Conservation (phyloP, 2,888 invertebrate genomes). For the Netelia inedita region DNA sequence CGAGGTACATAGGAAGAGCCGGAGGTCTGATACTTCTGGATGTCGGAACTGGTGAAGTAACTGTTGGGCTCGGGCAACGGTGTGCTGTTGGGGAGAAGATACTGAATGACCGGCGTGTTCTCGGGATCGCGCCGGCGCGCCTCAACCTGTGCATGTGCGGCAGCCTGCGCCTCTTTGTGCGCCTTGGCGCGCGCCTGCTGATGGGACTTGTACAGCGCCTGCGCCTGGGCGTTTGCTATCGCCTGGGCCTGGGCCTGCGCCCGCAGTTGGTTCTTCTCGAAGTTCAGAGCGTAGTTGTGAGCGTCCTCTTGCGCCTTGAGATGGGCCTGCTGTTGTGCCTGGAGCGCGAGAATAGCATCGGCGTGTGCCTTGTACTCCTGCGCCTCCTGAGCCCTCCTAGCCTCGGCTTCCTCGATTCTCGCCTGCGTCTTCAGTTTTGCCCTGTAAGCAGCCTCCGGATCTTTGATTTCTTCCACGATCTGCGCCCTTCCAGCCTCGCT, state of each 20-base stretch:
- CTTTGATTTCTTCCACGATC: conserved; percentile 78
- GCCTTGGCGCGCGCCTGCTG: conserved; percentile 80
- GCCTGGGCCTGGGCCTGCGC: conserved; percentile 83
- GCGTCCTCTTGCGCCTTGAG: conserved; percentile 82
- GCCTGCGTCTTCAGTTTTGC: conserved; percentile 81
- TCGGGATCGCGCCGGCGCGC: conserved; percentile 79
- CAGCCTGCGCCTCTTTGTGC: conserved; percentile 79
- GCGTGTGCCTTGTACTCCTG: conserved; percentile 83
- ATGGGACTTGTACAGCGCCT: conserved; percentile 80
- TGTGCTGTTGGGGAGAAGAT: conserved; percentile 74
- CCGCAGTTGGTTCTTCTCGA: conserved; percentile 81
- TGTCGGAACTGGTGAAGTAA: conserved; percentile 78
- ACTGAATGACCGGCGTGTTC: conserved; percentile 80
- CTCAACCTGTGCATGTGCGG: conserved; percentile 79
- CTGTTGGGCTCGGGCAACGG: conserved; percentile 75
- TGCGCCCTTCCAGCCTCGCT: conserved; percentile 82
- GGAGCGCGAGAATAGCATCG: conserved; percentile 81
- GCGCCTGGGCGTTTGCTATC: conserved; percentile 82
- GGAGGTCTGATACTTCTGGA: conserved; percentile 80
- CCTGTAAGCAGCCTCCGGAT: conserved; percentile 80
- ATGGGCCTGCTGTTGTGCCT: conserved; percentile 82
- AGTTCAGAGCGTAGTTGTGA: conserved; percentile 80
- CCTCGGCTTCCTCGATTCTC: conserved; percentile 80
- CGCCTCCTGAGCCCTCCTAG: conserved; percentile 81
- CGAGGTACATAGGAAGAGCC: conserved; percentile 80